Conservation (phyloP, 2,797 vertebrate species). For the Anomalospiza imberbis region DNA sequence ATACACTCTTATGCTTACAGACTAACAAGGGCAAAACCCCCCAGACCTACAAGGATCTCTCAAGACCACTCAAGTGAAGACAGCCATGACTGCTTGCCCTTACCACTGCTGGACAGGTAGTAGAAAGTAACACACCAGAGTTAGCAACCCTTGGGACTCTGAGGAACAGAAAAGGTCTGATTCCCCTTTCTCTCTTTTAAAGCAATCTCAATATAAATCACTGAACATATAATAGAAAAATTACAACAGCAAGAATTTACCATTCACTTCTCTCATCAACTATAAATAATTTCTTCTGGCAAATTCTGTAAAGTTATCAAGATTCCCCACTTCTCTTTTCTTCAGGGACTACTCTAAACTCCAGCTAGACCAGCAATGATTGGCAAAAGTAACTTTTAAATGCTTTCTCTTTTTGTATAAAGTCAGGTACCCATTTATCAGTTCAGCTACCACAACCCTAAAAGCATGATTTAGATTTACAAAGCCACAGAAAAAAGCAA, state of each 20-base stretch:
- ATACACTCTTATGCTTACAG: neutral
- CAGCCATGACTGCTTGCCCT: neutral
- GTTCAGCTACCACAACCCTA: neutral
- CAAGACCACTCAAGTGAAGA: neutral
- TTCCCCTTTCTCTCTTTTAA: neutral
- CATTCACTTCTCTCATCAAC: rapidly evolving
- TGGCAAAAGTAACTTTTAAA: neutral
- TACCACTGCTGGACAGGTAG: neutral
- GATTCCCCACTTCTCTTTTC: neutral
- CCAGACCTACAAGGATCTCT: neutral
- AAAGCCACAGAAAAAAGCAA: neutral
- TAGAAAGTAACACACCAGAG: neutral
- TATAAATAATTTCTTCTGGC: neutral
- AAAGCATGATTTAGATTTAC: neutral
- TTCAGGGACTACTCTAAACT: neutral
- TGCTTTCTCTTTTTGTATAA: neutral
- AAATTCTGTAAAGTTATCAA: neutral
- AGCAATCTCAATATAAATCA: neutral
- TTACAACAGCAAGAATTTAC: neutral
- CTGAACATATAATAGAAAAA: neutral
- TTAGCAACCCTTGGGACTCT: neutral
- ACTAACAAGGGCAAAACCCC: neutral
- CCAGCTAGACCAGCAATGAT: neutral
- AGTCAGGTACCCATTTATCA: neutral
- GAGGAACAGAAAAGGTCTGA: neutral